Evolutionary conservation across 2,113 vertebrate species (phyloP).

Genomic region (Triplophysa siluroides): DNA sequence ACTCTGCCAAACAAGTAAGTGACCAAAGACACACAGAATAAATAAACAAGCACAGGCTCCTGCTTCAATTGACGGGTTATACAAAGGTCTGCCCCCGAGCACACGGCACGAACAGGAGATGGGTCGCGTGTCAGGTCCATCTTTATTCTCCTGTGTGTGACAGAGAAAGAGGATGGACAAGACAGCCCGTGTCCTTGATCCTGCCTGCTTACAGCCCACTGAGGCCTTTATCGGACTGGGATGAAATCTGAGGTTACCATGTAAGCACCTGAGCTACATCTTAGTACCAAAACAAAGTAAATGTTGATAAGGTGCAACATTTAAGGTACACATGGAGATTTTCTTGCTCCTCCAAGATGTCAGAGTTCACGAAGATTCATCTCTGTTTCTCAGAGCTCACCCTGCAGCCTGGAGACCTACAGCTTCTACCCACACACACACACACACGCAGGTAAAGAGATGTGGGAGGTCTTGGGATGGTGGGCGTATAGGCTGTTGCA

Average conservation of each 20-base stretch:
- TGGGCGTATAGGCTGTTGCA: not conserved
- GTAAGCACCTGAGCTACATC: not conserved
- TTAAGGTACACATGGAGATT: constrained; percentile 10
- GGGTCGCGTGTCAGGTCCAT: not conserved
- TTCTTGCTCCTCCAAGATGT: constrained; percentile 41
- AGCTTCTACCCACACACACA: constrained; percentile 43
- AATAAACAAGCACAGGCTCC: constrained; percentile 54
- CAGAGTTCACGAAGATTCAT: constrained; percentile 44
- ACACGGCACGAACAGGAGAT: not conserved
- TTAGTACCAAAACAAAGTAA: not conserved
- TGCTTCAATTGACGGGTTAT: constrained; percentile 54
- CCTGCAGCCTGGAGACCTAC: constrained; percentile 54
- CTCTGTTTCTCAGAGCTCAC: constrained; percentile 50
- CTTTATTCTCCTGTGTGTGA: constrained; percentile 1
- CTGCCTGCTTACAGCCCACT: not conserved
- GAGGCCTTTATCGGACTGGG: not conserved
- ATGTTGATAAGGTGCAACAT: not conserved
- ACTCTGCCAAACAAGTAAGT: constrained; percentile 67
- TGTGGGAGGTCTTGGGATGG: not conserved
- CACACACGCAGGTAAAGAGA: constrained; percentile 26
- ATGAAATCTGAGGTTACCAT: not conserved
- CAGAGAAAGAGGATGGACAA: constrained; percentile 2
- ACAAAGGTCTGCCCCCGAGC: constrained; percentile 47
- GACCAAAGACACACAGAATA: constrained; percentile 59
- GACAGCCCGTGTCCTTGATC: constrained; percentile 18